phyloP scores from a whole-genome alignment of 1,140 invertebrate genomes.

The Lucilia cuprina region DNA sequence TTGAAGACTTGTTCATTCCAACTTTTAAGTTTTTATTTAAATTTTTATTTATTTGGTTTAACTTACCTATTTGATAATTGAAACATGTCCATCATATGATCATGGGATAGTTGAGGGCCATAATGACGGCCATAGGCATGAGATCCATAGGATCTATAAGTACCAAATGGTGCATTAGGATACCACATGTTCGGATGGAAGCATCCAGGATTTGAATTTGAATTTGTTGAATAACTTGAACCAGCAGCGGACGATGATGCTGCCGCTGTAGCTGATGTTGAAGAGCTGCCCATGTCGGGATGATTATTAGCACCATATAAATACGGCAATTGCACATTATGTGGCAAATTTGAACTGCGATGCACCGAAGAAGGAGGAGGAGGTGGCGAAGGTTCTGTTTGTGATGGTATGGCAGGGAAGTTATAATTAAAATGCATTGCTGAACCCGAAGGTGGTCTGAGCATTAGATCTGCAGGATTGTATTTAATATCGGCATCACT shows the following conservation, averaged over 20 bases:
- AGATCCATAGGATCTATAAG: conserved; percentile 9
- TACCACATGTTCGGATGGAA: conserved; percentile 60
- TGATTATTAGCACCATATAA: neutral
- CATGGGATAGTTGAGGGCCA: conserved; percentile 42
- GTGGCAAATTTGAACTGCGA: neutral
- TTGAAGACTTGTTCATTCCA: too few relatives aligned
- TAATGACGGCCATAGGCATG: conserved; percentile 43
- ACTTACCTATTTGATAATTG: conserved; percentile 60
- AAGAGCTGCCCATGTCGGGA: neutral
- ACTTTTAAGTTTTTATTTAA: too few relatives aligned
- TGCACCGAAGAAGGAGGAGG: neutral
- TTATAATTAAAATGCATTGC: conserved; percentile 23
- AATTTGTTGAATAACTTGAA: neutral
- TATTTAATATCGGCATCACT: neutral
- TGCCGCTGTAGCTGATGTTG: neutral
- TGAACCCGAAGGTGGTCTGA: neutral
- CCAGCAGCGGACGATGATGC: neutral
- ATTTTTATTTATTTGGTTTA: too few relatives aligned
- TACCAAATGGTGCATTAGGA: conserved; percentile 53
- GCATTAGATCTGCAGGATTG: neutral
- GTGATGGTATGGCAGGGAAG: neutral
- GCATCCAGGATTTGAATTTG: conserved; percentile 25
- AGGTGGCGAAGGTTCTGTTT: neutral
- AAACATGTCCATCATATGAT: conserved; percentile 60
- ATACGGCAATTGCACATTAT: neutral